Percentiles rank a stretch among this genome's conserved stretches.
Conservation (phyloP, 1,140 invertebrate genomes). For the Ditylenchus dipsaci region DNA sequence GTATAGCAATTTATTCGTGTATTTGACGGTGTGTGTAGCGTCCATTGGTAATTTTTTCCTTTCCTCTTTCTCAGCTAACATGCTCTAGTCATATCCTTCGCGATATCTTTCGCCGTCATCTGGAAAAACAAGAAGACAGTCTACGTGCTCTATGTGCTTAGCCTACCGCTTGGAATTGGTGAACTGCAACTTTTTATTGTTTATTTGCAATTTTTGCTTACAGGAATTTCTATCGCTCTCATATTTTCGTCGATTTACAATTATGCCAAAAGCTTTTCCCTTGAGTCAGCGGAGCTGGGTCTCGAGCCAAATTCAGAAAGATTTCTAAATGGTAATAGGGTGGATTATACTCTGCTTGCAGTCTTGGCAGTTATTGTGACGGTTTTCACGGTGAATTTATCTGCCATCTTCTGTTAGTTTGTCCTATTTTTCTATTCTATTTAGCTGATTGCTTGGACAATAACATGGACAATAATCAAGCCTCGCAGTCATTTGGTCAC, state of each 20-base stretch:
- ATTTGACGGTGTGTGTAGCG: neutral
- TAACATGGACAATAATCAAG: constrained; percentile 5
- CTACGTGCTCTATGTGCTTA: neutral
- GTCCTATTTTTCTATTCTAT: too few relatives aligned
- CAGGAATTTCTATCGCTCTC: neutral
- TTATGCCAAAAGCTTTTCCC: constrained; percentile 2
- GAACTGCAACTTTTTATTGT: neutral
- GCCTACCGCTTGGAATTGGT: constrained; percentile 1
- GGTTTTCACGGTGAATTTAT: neutral
- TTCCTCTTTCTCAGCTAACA: too few relatives aligned
- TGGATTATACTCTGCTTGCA: neutral
- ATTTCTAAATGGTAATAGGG: neutral
- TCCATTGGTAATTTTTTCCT: too few relatives aligned
- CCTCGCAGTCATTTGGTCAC: constrained; percentile 1
- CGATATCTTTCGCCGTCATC: neutral
- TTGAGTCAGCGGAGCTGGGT: neutral
- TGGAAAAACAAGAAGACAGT: neutral
- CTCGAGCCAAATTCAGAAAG: neutral
- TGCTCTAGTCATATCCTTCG: neutral
- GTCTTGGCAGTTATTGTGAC: neutral
- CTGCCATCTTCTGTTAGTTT: too few relatives aligned
- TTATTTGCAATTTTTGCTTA: neutral
- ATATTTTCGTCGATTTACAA: neutral
- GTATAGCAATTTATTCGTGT: neutral
- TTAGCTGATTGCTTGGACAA: neutral